Evolutionary conservation across 92 coral and sea anemone genomes (phyloP).

Genomic region (Scolanthus callimorphus): DNA sequence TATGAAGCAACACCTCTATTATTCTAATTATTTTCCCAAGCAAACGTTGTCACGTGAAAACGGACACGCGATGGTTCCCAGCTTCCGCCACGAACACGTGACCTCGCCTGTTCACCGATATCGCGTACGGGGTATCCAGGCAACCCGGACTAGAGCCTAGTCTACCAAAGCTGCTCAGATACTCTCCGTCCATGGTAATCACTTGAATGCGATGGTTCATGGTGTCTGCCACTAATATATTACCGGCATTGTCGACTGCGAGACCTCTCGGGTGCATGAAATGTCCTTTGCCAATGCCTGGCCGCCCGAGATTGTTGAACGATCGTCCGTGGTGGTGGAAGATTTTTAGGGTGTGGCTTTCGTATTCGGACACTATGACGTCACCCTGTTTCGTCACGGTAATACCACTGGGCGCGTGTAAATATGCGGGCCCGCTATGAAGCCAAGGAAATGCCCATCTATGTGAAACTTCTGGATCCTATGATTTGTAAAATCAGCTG

Average conservation of each 20-base stretch:
- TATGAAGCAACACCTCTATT: too few species aligned
- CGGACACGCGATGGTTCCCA: constrained; percentile 81
- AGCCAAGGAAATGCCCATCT: constrained; percentile 82
- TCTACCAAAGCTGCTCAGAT: constrained; percentile 78
- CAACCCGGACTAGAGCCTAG: constrained; percentile 86
- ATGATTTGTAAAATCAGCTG: constrained; percentile 73
- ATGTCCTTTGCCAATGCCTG: constrained; percentile 79
- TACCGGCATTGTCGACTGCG: constrained; percentile 61
- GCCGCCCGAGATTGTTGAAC: constrained; percentile 55
- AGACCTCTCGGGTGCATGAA: constrained; percentile 79
- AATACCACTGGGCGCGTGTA: constrained; percentile 88
- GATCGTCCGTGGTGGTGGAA: constrained; percentile 61
- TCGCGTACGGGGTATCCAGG: constrained; percentile 86
- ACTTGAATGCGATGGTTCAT: constrained; percentile 90
- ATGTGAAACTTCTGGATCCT: constrained; percentile 86
- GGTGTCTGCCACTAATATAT: constrained; percentile 79
- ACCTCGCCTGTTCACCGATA: constrained; percentile 78
- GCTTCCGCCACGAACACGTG: constrained; percentile 88
- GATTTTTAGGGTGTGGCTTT: constrained; percentile 69
- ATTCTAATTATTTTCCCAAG: too few species aligned
- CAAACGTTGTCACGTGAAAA: constrained; percentile 59
- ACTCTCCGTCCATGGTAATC: constrained; percentile 55
- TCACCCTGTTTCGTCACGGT: constrained; percentile 75
- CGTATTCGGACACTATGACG: constrained; percentile 71
- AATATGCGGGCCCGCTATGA: constrained; percentile 75